Evolutionary conservation across 2,797 vertebrate species (phyloP).

Genomic region (Euthynnus affinis): DNA sequence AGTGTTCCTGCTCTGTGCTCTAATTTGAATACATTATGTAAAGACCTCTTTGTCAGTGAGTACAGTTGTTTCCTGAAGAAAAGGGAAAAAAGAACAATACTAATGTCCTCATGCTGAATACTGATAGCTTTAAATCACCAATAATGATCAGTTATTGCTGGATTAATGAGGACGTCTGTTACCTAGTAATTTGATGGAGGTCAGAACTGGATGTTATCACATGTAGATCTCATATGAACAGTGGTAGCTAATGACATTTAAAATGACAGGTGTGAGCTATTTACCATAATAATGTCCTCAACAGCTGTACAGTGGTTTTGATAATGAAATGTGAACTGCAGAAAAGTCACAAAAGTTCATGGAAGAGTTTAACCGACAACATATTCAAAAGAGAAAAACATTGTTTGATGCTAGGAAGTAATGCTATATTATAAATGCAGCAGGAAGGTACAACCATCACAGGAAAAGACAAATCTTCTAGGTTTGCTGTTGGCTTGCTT

Average conservation of each 20-base stretch:
- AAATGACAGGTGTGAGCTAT: conserved; percentile 33
- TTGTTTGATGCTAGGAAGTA: conserved; percentile 45
- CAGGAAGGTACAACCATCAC: too few relatives aligned
- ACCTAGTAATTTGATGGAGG: conserved; percentile 27
- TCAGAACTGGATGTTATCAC: conserved; percentile 22
- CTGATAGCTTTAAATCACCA: conserved; percentile 46
- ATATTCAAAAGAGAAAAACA: conserved; percentile 42
- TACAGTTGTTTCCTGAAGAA: conserved; percentile 18
- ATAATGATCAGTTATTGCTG: conserved; percentile 29
- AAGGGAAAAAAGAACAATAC: conserved; percentile 15
- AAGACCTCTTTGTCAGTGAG: conserved; percentile 36
- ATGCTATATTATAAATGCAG: conserved; percentile 1
- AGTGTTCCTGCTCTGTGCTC: conserved; percentile 23
- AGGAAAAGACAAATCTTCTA: conserved; percentile 51
- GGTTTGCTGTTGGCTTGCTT: conserved; percentile 44
- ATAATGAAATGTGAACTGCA: conserved; percentile 35
- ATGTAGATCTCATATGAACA: conserved; percentile 9
- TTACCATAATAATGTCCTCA: conserved; percentile 3
- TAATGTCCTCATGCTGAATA: conserved; percentile 29
- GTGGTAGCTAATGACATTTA: conserved; percentile 16
- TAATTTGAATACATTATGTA: conserved; percentile 57
- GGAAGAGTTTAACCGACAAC: conserved; percentile 40
- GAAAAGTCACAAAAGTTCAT: conserved; percentile 59
- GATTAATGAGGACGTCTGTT: conserved; percentile 38
- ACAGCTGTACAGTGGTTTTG: conserved; percentile 22